Base-by-base conservation (phyloP, 2,797 vertebrate genomes). In the Chaetophractus vellerosus region DNA sequence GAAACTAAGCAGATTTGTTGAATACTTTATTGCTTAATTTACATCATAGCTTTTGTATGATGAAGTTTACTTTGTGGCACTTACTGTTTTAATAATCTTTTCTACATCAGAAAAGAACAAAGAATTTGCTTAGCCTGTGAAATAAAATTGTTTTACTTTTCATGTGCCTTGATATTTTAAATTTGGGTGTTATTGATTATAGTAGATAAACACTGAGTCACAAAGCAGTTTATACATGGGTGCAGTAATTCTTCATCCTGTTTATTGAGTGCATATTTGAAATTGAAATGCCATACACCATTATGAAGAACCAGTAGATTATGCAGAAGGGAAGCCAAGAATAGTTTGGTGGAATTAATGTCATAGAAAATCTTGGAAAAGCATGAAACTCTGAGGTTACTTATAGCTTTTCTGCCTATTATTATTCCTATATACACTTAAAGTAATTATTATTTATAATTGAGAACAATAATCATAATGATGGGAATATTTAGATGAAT, bases 111-210 rank as follows among this genome's bases (percentile, higher is more conserved):
- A 93, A 83, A 84, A 96, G 26, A 90, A 96, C 81, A 97, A 96
- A 81, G 63, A 90, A 41, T 81, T 97, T 96, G 41, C 81, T 89
- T 92, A 91, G 90, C 23, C 57, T n/a, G 90, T 41, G 55, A 96
- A 98, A 89, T 97, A 79, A 97, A 98, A 95, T 85, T 93, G 87
- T 85, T 93, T 92, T 79, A 36, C 18, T 83, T 95, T 89, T 82
- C 28, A 75, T 79, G 18, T 28, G 9, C 16, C 89, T 92, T 87
- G 38, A 86, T 63, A 82, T 80, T 85, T 69, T 24, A 48, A 69
- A 95, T 93, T 88, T 90, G 82, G 45, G 21, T 64, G 1, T 94
- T 95, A 91, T 96, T 96, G 93, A 97, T 84, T 88, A 96, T 61
- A 91, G 55, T 64, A 92, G 78, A 96, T 93, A 91, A 98, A 96